phyloP scores from a whole-genome alignment of 2,888 invertebrate genomes.

The Macaria notata region DNA sequence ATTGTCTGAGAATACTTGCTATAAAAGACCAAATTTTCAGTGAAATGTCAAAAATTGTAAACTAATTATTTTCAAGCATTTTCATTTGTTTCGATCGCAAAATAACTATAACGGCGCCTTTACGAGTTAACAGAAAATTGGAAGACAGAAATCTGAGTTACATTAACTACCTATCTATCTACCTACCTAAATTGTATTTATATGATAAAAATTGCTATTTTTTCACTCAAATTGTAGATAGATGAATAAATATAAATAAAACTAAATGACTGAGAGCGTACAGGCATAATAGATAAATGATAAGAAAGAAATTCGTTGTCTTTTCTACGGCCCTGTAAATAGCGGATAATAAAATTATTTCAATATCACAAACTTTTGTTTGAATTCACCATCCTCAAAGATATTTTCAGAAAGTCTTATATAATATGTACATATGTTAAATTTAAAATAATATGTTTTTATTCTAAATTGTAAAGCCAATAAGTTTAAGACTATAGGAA shows the following conservation, averaged over 20 bases:
- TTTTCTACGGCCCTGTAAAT: conserved; percentile 79
- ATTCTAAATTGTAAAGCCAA: background rate
- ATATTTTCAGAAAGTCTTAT: too few species aligned
- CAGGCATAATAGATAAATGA: conserved; percentile 66
- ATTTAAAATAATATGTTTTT: too few species aligned
- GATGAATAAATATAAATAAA: conserved; percentile 44
- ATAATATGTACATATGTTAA: too few species aligned
- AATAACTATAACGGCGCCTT: too few species aligned
- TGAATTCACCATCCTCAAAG: too few species aligned
- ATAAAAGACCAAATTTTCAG: conserved; percentile 10
- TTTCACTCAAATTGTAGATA: conserved; percentile 65
- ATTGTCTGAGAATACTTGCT: conserved; percentile 51
- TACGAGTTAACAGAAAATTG: too few species aligned
- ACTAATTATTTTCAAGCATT: too few species aligned
- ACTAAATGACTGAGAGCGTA: conserved; percentile 69
- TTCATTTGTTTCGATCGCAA: too few species aligned
- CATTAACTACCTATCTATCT: too few species aligned
- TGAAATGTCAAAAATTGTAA: too few species aligned
- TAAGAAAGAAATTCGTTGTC: conserved; percentile 68
- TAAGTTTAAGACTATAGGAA: too few species aligned
- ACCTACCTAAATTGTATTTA: too few species aligned
- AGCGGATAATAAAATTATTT: conserved; percentile 69
- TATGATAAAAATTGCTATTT: conserved; percentile 61
- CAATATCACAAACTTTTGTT: conserved; percentile 44
- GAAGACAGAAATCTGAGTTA: conserved; percentile 33